phyloP scores from a whole-genome alignment of 2,797 vertebrate genomes.

The Lagocephalus sceleratus region DNA sequence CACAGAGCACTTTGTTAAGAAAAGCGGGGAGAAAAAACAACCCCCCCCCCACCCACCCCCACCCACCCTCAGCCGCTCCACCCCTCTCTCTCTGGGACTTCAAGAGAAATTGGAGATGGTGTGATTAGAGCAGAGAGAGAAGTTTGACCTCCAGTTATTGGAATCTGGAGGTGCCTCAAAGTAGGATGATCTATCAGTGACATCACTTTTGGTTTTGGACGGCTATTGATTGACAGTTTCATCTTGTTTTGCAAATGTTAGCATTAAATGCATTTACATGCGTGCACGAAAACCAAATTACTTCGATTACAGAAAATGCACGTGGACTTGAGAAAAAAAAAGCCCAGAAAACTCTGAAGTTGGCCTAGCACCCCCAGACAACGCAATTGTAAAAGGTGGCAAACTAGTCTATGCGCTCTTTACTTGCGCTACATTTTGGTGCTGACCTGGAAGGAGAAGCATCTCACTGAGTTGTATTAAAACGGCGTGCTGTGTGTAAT shows the following conservation, averaged over 20 bases:
- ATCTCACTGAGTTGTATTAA: too few relatives aligned
- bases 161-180: conserved; percentile 30
- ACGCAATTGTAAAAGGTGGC: too few relatives aligned
- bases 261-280: too few relatives aligned
- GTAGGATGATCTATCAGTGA: not conserved
- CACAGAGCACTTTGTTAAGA: conserved; percentile 3
- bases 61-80: not conserved
- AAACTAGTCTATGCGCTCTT: too few relatives aligned
- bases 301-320: too few relatives aligned
- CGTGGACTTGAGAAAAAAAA: too few relatives aligned
- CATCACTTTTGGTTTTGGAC: not conserved
- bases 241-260: not conserved
- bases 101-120: conserved; percentile 55
- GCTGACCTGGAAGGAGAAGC: too few relatives aligned
- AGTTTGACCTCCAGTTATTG: conserved; percentile 51
- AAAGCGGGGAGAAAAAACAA: conserved; percentile 13
- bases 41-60: not conserved
- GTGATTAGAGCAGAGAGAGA: conserved; percentile 58
- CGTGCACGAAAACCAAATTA: too few relatives aligned
- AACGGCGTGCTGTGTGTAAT: too few relatives aligned
- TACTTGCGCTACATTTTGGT: too few relatives aligned
- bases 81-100: conserved; percentile 23
- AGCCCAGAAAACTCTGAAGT: too few relatives aligned
- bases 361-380: too few relatives aligned
- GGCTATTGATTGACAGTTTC: not conserved